Evolutionary conservation across 2,797 vertebrate genomes (phyloP).

Genomic region (Lacerta bilineata): DNA sequence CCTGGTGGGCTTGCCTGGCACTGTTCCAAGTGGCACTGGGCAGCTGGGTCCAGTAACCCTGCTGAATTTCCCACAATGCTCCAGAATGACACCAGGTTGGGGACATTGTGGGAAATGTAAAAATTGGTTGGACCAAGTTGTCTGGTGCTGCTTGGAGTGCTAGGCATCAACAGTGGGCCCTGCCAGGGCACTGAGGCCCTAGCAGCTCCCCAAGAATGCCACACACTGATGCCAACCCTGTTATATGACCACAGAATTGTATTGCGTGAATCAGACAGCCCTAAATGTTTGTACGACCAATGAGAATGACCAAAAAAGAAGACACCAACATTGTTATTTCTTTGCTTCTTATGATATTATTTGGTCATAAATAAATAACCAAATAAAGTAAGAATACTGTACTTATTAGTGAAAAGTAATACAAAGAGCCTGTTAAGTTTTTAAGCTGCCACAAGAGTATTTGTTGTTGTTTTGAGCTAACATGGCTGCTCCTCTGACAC

Average conservation of each 20-base stretch:
- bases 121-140: neutral
- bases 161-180: neutral
- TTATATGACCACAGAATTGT: neutral
- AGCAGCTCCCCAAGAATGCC: neutral
- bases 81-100: neutral
- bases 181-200: neutral
- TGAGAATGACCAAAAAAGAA: neutral
- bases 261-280: neutral
- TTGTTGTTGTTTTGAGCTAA: neutral
- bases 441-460: neutral
- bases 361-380: neutral
- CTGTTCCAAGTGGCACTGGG: neutral
- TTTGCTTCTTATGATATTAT: neutral
- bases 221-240: neutral
- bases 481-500: neutral
- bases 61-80: neutral
- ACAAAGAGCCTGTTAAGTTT: neutral
- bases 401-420: neutral
- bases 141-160: neutral
- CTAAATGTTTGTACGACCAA: neutral
- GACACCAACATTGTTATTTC: neutral
- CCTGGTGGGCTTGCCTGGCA: neutral
- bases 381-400: neutral
- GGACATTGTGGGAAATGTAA: neutral
- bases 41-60: too few species aligned